These are phyloP conservation scores for Folsomia candida DNA, from an alignment of 2,888 invertebrate genomes.

Conservation along the genomic window DNA sequence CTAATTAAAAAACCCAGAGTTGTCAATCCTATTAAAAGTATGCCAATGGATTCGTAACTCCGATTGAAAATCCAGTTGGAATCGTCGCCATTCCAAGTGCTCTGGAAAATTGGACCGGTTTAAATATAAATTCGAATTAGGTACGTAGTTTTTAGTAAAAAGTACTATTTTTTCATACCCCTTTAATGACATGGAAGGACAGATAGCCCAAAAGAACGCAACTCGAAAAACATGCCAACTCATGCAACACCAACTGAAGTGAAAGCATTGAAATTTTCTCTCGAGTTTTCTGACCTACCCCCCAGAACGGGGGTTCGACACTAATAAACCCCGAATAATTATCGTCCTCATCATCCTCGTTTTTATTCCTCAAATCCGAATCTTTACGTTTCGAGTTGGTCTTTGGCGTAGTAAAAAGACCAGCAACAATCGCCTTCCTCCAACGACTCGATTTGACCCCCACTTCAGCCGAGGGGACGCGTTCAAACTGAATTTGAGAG, in stretches of 20 bases:
- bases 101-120: too few species aligned
- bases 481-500: constrained; percentile 29
- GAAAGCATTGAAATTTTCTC: constrained; percentile 22
- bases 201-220: constrained; percentile 28
- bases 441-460: constrained; percentile 26
- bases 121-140: too few species aligned
- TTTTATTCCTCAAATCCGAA: background rate
- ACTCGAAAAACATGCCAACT: constrained; percentile 31
- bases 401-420: constrained; percentile 20
- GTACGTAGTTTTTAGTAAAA: too few species aligned
- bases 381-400: constrained; percentile 9
- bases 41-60: too few species aligned
- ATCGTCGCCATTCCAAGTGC: too few species aligned
- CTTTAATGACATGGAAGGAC: constrained; percentile 26
- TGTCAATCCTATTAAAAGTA: too few species aligned
- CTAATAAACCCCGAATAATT: too few species aligned
- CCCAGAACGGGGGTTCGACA: constrained; percentile 32
- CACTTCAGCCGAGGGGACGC: constrained; percentile 26
- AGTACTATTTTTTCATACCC: too few species aligned
- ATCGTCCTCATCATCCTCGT: too few species aligned
- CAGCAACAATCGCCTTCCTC: constrained; percentile 24
- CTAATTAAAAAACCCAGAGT: too few species aligned
- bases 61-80: too few species aligned
- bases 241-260: constrained; percentile 26
- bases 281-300: constrained; percentile 14